Percentiles rank a stretch among this genome's conserved stretches.
Conservation (phyloP, 2,888 invertebrate species). For the Flexamia atlantica region DNA sequence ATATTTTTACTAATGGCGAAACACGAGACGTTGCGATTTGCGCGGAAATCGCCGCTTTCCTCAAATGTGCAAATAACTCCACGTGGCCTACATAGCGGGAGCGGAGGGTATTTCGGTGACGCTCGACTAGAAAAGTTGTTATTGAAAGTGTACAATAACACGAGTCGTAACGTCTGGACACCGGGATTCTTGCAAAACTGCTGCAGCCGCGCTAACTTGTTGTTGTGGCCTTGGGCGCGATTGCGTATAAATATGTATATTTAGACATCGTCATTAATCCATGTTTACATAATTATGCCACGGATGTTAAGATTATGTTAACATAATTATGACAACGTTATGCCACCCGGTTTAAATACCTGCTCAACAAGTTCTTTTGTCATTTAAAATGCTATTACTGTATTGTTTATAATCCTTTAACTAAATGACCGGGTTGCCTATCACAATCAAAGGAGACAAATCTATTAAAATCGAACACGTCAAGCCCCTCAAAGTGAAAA, state of each 20-base stretch:
- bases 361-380: too few species aligned
- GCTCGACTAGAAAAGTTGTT: conserved; percentile 19
- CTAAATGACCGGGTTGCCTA: too few species aligned
- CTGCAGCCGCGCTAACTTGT: background rate
- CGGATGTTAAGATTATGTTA: too few species aligned
- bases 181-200: conserved; percentile 22
- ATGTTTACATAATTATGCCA: too few species aligned
- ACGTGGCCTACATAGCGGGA: background rate
- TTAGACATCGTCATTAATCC: too few species aligned
- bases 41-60: conserved; percentile 9
- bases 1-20: background rate
- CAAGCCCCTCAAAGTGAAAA: too few species aligned
- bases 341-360: too few species aligned
- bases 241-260: background rate
- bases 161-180: background rate
- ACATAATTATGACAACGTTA: too few species aligned
- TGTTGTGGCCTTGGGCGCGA: background rate
- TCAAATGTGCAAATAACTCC: background rate
- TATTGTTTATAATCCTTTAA: too few species aligned
- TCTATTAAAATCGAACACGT: too few species aligned
- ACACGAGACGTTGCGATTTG: background rate
- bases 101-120: conserved; percentile 4
- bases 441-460: too few species aligned
- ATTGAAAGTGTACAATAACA: conserved; percentile 15
- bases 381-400: too few species aligned